phyloP scores from a whole-genome alignment of 2,888 invertebrate species.

The Mimas tiliae region DNA sequence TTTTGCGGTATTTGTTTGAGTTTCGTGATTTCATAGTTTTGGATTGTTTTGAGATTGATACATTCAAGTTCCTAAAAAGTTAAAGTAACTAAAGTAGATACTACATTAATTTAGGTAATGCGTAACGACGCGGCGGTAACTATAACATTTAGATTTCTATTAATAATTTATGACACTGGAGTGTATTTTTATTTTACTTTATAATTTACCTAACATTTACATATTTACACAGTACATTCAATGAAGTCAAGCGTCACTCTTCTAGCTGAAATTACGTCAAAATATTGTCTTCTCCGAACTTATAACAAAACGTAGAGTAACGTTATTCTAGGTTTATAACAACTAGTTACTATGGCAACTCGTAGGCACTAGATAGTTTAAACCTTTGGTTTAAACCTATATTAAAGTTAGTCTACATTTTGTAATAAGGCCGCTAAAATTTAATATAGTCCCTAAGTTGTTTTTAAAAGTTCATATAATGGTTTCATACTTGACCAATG shows the following conservation, averaged over 20 bases:
- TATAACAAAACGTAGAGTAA: too few relatives aligned
- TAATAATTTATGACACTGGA: conserved; percentile 78
- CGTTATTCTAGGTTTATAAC: too few relatives aligned
- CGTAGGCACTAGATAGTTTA: too few relatives aligned
- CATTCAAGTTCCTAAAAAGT: neutral
- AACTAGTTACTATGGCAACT: too few relatives aligned
- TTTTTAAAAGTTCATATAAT: too few relatives aligned
- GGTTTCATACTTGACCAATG: neutral
- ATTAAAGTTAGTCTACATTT: too few relatives aligned
- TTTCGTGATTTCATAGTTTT: neutral
- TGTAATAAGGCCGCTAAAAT: too few relatives aligned
- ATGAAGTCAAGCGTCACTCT: conserved; percentile 26
- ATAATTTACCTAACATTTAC: conserved; percentile 53
- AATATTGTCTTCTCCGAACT: neutral
- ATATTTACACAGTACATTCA: conserved; percentile 69
- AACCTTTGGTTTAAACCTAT: too few relatives aligned
- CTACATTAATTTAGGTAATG: conserved; percentile 5
- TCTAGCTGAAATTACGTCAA: neutral
- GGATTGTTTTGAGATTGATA: neutral
- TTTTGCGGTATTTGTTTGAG: neutral
- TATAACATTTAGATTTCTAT: conserved; percentile 28
- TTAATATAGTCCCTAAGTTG: neutral
- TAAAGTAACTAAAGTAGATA: neutral
- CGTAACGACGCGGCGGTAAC: conserved; percentile 2
- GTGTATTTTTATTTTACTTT: conserved; percentile 49